Evolutionary conservation across 2,888 invertebrate genomes (phyloP), one percentile per base, ranked within the genome.

Genomic region (Psococerastis gibbosa): DNA sequence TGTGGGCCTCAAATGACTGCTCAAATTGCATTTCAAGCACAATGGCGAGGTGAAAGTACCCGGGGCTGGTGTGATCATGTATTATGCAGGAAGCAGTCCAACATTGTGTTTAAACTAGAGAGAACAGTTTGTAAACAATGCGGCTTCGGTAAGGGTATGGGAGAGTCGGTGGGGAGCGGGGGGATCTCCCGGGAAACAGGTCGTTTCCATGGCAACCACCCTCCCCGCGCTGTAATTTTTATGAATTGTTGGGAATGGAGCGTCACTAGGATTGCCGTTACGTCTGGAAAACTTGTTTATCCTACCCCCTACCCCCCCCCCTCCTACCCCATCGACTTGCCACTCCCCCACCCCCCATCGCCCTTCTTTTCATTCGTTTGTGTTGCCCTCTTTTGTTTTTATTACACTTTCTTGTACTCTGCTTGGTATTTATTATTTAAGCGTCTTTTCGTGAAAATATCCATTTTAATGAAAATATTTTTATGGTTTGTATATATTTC

Each of bases 201-300:
- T 48, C 47, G 47, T 46, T 41, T 22, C 47, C 48, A 51, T 47
- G 35, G 47, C 45, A 46, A 49, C 35, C 45, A 27, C 35, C 42
- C 45, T 34, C 46, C 17, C 20, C 45, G 43, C 44, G 42, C 13
- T 20, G 16, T 42, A 16, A 22, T 18, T 41, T 20, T 32, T 41
- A 42, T 22, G 38, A 44, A 44, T 22, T 41, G 22, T 43, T 35
- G 13, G 18, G 22, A 20, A 17, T 41, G 41, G 18, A 43, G 22
- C 43, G 23, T 38, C 43, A 4, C 23, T 34, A 22, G 32, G 32
- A 27, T 31, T 35, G 42, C 32, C 34, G 15, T 31, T 42, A 38
- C 38, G 38, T 38, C 38, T 38, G 38, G 38, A 38, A 38, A 38
- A 38, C 38, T 38, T 38, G 38, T 38, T 38, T 38, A 33, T 33